Conservation (phyloP, 2,888 invertebrate species). For the Caenorhabditis sp. region DNA sequence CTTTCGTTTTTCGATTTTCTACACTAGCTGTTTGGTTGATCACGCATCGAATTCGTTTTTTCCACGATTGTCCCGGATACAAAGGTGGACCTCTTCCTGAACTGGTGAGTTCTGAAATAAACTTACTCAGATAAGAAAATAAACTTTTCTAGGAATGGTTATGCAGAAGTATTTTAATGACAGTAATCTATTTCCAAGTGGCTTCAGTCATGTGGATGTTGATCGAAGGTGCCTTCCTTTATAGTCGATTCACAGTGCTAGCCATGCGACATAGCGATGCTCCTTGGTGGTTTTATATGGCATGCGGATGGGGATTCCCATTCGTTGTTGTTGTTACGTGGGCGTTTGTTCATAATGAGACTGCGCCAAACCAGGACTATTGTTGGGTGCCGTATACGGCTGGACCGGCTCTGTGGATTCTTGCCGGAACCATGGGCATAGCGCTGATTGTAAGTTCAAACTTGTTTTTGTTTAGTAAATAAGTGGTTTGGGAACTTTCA, state of each 20-base stretch:
- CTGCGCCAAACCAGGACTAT: background rate
- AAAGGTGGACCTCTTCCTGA: constrained; percentile 54
- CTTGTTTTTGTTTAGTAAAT: no score
- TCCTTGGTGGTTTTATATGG: constrained; percentile 75
- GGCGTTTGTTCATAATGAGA: constrained; percentile 71
- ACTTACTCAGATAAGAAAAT: background rate
- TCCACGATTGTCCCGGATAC: constrained; percentile 66
- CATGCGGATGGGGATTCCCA: constrained; percentile 76
- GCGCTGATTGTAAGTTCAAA: constrained; percentile 70
- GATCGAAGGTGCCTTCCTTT: constrained; percentile 73
- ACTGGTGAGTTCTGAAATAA: constrained; percentile 36
- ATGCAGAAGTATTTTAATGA: constrained; percentile 74
- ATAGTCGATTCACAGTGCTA: constrained; percentile 73
- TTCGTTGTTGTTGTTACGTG: constrained; percentile 73
- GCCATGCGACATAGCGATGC: constrained; percentile 75
- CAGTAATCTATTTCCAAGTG: constrained; percentile 74
- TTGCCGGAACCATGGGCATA: constrained; percentile 72
- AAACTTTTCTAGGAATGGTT: constrained; percentile 73
- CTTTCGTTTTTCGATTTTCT: constrained; percentile 73
- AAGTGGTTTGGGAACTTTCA: no score
- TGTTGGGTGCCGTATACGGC: constrained; percentile 73
- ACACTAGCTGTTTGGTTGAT: constrained; percentile 70
- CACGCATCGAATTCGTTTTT: constrained; percentile 59
- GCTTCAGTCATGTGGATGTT: constrained; percentile 77
- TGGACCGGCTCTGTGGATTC: constrained; percentile 69